These are phyloP conservation scores for Phainopepla nitens DNA, from an alignment of 2,113 vertebrate genomes.

Conservation along the genomic window DNA sequence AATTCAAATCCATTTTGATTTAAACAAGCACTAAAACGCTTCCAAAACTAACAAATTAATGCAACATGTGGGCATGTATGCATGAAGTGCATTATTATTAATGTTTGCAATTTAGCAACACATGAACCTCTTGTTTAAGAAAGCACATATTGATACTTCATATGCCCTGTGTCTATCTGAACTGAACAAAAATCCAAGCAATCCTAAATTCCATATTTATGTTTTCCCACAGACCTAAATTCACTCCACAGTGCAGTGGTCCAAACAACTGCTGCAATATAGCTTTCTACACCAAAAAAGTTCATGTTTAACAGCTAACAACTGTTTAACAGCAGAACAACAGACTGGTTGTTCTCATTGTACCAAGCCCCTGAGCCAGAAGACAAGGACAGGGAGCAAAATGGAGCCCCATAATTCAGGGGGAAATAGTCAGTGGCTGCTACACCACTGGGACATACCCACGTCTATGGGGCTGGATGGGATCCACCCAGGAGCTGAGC, in stretches of 20 bases:
- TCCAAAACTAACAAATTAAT: slow-evolving; percentile 66
- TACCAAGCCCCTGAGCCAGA: not conserved
- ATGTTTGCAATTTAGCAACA: slow-evolving; percentile 15
- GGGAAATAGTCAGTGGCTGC: not conserved
- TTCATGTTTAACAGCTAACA: not conserved
- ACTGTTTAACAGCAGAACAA: not conserved
- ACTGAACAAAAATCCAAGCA: not conserved
- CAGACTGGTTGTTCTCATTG: no score
- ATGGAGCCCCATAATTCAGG: not conserved
- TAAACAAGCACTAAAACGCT: slow-evolving; percentile 66
- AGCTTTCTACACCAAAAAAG: not conserved
- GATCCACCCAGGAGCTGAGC: not conserved
- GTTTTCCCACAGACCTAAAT: not conserved
- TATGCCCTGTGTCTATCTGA: not conserved
- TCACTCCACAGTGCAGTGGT: not conserved
- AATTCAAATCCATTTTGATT: slow-evolving; percentile 62
- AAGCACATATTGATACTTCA: not conserved
- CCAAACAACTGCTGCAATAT: not conserved
- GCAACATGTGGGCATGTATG: not conserved
- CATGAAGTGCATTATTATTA: slow-evolving; percentile 32
- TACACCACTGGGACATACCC: not conserved
- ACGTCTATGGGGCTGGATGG: rapidly evolving
- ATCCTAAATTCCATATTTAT: not conserved
- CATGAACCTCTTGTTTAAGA: slow-evolving; percentile 6
- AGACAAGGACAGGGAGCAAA: not conserved